Evolutionary conservation across 2,113 vertebrate species (phyloP).

Genomic region (Zosterops borbonicus): DNA sequence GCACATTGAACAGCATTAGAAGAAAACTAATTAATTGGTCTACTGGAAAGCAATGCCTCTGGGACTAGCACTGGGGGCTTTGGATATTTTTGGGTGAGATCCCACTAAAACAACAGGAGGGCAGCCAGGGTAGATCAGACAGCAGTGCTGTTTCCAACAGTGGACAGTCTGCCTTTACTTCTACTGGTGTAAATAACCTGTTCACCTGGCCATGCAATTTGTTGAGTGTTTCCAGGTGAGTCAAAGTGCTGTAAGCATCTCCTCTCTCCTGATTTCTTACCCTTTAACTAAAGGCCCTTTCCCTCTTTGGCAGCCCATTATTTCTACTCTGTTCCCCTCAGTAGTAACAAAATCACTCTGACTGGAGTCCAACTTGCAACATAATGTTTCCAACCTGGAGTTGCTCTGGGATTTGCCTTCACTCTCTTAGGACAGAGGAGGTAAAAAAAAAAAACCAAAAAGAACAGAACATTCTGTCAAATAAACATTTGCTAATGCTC

Average conservation of each 20-base stretch:
- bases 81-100: not conserved
- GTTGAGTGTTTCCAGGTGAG: not conserved
- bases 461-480: constrained; percentile 16
- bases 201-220: not conserved
- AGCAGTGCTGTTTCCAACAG: not conserved
- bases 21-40: not conserved
- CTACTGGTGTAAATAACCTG: not conserved
- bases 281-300: not conserved
- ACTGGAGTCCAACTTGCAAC: not conserved
- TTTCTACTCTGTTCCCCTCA: not conserved
- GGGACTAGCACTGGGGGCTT: not conserved
- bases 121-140: not conserved
- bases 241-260: not conserved
- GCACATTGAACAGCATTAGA: not conserved
- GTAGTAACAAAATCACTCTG: not conserved
- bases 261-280: not conserved
- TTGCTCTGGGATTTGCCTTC: not conserved
- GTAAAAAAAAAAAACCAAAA: not conserved
- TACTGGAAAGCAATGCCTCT: not conserved
- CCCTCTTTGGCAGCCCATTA: not conserved
- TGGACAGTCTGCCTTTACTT: not conserved
- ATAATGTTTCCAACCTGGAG: not conserved
- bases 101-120: not conserved
- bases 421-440: not conserved
- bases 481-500: constrained; percentile 20